Base-by-base conservation (phyloP, 1,140 invertebrate species). In the Scaptomyza graminum region DNA sequence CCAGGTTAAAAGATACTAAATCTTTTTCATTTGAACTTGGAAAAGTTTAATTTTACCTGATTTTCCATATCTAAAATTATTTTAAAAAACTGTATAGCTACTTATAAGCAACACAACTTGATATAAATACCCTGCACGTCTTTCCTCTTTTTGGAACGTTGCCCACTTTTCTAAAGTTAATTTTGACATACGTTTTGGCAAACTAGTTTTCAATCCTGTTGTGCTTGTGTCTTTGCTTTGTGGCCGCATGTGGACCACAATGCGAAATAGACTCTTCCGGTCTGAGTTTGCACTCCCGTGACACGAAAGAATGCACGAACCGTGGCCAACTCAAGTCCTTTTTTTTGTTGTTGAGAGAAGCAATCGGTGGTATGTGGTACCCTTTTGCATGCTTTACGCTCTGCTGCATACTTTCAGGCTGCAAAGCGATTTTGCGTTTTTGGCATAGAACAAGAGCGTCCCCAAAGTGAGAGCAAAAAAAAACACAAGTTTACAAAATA, bases 361-460 rank as follows among this genome's bases (percentile, higher is more conserved):
- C 75, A 76, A 82, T 82, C 75, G 83, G 71, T 73, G 70, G 78
- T 71, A 34, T 34, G 31, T 34, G 31, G 31, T 39, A 64, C 62
- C 72, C 71, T 78, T 76, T 82, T 79, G 69, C 79, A 76, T 79
- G 79, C 82, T 82, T 87, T 59, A 88, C 71, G 82, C 82, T 79
- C 73, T 79, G 79, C 72, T 88, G 83, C 83, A 87, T 88, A 88
- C 82, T 87, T 82, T 87, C 78, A 88, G 82, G 83, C 79, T 62
- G 75, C 83, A 88, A 88, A 87, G 82, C 82, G 83, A 88, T 88
- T 87, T 88, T 82, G 71, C 61, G 66, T 83, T 85, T 85, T 87
- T 82, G 60, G 75, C 78, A 79, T 60, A 78, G 73, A 15, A 61
- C 41, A 7, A 72, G 71, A 66, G 74, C 69, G 67, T 72, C 47